These are phyloP conservation scores for Pocillopora verrucosa DNA, from an alignment of 64 coral and sea anemone species.

Conservation along the genomic window DNA sequence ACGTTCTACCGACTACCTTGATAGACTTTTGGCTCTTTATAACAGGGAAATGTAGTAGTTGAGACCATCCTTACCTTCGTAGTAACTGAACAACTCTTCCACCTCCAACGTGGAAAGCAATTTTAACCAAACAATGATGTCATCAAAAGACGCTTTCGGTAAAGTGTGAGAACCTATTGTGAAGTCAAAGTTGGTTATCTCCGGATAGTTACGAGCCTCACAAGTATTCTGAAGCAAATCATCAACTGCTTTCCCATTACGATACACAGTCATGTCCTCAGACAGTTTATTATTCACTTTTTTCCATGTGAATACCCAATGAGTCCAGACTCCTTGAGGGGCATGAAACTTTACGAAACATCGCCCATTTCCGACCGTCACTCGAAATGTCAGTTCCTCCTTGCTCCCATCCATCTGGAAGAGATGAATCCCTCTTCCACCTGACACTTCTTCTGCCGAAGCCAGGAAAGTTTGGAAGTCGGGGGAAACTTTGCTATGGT, in stretches of 20 bases:
- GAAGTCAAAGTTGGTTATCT: background rate
- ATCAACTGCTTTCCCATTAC: background rate
- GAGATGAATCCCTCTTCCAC: background rate
- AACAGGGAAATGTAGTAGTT: too few relatives aligned
- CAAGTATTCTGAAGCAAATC: background rate
- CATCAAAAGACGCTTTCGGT: conserved; percentile 8
- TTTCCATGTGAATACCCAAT: background rate
- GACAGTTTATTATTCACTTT: background rate
- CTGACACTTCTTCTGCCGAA: background rate
- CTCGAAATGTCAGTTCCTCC: background rate
- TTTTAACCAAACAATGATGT: background rate
- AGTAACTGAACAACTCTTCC: background rate
- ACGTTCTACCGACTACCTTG: too few relatives aligned
- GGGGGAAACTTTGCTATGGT: background rate
- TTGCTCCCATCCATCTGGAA: background rate
- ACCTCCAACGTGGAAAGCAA: background rate
- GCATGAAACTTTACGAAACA: background rate
- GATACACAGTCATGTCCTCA: background rate
- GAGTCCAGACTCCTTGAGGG: background rate
- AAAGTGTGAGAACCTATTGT: background rate
- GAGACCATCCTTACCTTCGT: background rate
- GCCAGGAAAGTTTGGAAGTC: background rate
- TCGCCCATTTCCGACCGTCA: background rate
- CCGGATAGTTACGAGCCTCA: background rate
- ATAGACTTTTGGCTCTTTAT: too few relatives aligned